Percentiles rank a stretch among this genome's conserved stretches.
These are phyloP conservation scores for Caenorhabditis drosophilae DNA, from an alignment of 2,888 invertebrate species.

Conservation along the genomic window DNA sequence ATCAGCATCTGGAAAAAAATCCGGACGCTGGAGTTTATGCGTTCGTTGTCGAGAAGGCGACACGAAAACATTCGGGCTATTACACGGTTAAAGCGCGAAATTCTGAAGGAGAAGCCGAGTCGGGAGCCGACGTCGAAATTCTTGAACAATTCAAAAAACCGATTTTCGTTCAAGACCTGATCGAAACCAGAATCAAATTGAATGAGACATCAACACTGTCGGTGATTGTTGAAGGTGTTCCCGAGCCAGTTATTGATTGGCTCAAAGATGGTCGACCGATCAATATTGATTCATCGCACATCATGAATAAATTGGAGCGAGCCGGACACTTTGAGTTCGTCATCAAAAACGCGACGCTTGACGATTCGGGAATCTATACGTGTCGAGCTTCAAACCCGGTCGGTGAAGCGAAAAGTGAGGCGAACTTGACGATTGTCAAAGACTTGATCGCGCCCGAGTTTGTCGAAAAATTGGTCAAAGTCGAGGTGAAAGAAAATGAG, in stretches of 20 bases:
- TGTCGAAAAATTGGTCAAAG: conserved; percentile 78
- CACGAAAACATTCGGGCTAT: conserved; percentile 43
- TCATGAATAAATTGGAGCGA: conserved; percentile 75
- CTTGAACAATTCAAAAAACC: conserved; percentile 33
- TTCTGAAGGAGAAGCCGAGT: conserved; percentile 47
- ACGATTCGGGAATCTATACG: conserved; percentile 92
- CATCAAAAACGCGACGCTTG: conserved; percentile 90
- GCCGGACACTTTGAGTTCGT: conserved; percentile 87
- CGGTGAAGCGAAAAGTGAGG: conserved; percentile 55
- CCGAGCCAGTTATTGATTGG: conserved; percentile 73
- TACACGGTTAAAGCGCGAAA: conserved; percentile 53
- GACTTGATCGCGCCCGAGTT: conserved; percentile 77
- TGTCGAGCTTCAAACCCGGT: conserved; percentile 91
- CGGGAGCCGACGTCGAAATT: conserved; percentile 43
- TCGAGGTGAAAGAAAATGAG: conserved; percentile 80
- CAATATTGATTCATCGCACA: conserved; percentile 48
- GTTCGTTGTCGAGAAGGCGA: conserved; percentile 46
- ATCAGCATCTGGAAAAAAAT: conserved; percentile 45
- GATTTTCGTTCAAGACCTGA: conserved; percentile 48
- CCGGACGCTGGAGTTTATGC: conserved; percentile 74
- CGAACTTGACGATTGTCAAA: conserved; percentile 47
- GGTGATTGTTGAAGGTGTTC: conserved; percentile 56
- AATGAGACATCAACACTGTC: conserved; percentile 48
- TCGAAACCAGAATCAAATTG: conserved; percentile 44
- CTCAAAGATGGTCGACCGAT: conserved; percentile 93